These are phyloP conservation scores for Zoanthus sociatus DNA, from an alignment of 92 coral and sea anemone species.

Conservation along the genomic window DNA sequence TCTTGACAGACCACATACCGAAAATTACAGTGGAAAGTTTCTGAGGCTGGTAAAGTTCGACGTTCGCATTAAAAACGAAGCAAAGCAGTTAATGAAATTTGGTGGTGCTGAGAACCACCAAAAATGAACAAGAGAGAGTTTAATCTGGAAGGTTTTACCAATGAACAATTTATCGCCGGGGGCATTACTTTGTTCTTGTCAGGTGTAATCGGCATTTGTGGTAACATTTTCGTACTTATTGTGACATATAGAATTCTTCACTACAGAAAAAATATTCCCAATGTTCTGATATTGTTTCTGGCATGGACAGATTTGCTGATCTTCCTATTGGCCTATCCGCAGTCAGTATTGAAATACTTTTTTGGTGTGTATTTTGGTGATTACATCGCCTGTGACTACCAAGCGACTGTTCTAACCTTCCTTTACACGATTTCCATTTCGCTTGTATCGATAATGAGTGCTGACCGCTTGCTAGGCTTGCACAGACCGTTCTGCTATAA, in stretches of 20 bases:
- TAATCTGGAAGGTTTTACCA: slow-evolving; percentile 79
- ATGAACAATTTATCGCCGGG: slow-evolving; percentile 88
- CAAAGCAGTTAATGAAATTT: background rate
- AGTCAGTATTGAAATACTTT: slow-evolving; percentile 83
- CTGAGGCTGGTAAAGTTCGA: background rate
- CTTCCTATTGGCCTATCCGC: slow-evolving; percentile 87
- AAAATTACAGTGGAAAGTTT: background rate
- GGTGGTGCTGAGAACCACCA: background rate
- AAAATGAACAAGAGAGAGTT: slow-evolving; percentile 80
- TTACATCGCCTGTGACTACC: slow-evolving; percentile 89
- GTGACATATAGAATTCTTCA: slow-evolving; percentile 84
- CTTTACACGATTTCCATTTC: slow-evolving; percentile 75
- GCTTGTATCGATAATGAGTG: slow-evolving; percentile 86
- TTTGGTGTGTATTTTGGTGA: slow-evolving; percentile 79
- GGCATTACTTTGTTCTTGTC: slow-evolving; percentile 82
- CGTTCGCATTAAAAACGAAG: background rate
- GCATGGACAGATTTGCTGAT: slow-evolving; percentile 89
- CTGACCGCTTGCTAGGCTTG: slow-evolving; percentile 87
- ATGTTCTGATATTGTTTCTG: slow-evolving; percentile 81
- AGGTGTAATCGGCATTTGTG: slow-evolving; percentile 77
- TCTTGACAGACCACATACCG: background rate
- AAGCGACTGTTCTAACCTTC: slow-evolving; percentile 79
- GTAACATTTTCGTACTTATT: slow-evolving; percentile 76
- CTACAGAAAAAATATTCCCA: slow-evolving; percentile 87
- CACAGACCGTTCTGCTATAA: slow-evolving; percentile 89